These are phyloP conservation scores for Malachius bipustulatus DNA, from an alignment of 2,888 invertebrate genomes.

Conservation along the genomic window DNA sequence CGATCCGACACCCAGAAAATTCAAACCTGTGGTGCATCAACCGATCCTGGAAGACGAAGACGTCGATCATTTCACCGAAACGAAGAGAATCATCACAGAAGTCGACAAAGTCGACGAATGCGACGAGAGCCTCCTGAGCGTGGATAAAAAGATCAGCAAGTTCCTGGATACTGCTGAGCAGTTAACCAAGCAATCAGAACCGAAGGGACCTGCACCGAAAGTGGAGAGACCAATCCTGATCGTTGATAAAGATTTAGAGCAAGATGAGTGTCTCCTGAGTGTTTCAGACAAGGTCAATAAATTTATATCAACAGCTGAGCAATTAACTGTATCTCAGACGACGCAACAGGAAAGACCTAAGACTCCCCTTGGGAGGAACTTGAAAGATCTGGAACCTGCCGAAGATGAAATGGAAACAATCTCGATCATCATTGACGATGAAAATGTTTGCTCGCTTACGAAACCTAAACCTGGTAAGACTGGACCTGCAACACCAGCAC, in stretches of 20 bases:
- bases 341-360: slow-evolving; percentile 27
- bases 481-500: slow-evolving; percentile 12
- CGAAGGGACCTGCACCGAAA: slow-evolving; percentile 31
- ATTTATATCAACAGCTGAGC: slow-evolving; percentile 45
- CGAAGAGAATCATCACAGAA: slow-evolving; percentile 27
- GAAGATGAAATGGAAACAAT: slow-evolving; percentile 35
- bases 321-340: slow-evolving; percentile 24
- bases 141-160: slow-evolving; percentile 44
- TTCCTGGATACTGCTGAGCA: slow-evolving; percentile 35
- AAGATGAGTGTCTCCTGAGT: slow-evolving; percentile 52
- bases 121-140: slow-evolving; percentile 43
- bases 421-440: slow-evolving; percentile 42
- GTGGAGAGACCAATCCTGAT: slow-evolving; percentile 41
- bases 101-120: slow-evolving; percentile 35
- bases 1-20: slow-evolving; percentile 41
- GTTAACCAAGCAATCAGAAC: slow-evolving; percentile 27
- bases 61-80: slow-evolving; percentile 40
- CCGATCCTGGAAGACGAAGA: slow-evolving; percentile 49
- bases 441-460: slow-evolving; percentile 35
- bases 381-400: slow-evolving; percentile 19
- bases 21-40: slow-evolving; percentile 37
- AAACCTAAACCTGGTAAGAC: slow-evolving; percentile 19
- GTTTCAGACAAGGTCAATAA: slow-evolving; percentile 59
- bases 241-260: slow-evolving; percentile 42
- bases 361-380: slow-evolving; percentile 27